Percentiles rank a stretch among this genome's conserved stretches.
Conservation (phyloP, 2,113 vertebrate species). For the Delphinapterus leucas region DNA sequence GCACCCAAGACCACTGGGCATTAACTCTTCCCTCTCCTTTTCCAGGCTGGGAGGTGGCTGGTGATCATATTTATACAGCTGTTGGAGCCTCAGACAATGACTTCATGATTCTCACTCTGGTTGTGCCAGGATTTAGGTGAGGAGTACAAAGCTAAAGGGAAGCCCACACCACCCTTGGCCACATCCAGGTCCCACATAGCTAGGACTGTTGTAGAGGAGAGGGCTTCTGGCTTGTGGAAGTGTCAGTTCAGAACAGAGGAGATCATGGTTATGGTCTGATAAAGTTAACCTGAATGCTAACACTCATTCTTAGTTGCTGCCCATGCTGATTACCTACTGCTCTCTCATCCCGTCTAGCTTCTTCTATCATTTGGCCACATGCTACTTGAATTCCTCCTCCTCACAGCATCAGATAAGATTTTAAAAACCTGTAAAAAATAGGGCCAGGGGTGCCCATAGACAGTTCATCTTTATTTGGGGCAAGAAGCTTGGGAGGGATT, state of each 20-base stretch:
- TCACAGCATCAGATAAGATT: neutral
- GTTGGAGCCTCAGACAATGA: constrained; percentile 90
- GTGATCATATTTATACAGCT: constrained; percentile 93
- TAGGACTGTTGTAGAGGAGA: neutral
- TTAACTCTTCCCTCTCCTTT: constrained; percentile 27
- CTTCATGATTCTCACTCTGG: constrained; percentile 91
- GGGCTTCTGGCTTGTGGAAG: neutral
- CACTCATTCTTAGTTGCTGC: neutral
- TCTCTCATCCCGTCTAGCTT: neutral
- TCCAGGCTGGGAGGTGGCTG: constrained; percentile 96
- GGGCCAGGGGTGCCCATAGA: neutral
- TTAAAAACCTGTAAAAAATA: neutral
- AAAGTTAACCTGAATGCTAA: neutral
- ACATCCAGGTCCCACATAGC: neutral
- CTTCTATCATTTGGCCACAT: neutral
- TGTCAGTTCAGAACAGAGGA: neutral
- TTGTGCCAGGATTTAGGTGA: constrained; percentile 94
- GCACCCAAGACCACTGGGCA: neutral
- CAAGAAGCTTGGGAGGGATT: neutral
- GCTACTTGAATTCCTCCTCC: neutral
- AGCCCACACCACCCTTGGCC: neutral
- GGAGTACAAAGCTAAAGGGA: neutral
- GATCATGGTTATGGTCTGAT: neutral
- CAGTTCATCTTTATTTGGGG: neutral
- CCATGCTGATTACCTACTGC: too few species aligned